Conservation (phyloP, 2,888 invertebrate species). For the Drosophila mettleri region DNA sequence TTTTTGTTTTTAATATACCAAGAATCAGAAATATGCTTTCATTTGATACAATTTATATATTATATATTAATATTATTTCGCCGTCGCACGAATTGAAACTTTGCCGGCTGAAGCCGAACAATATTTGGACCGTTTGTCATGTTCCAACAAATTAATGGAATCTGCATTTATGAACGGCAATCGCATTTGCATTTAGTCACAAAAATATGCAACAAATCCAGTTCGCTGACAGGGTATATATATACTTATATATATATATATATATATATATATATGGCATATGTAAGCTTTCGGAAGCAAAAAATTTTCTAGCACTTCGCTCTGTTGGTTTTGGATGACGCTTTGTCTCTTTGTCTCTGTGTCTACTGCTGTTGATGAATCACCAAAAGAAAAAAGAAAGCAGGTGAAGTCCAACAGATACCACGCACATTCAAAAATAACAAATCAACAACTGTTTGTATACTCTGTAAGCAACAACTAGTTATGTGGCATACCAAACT, state of each 20-base stretch:
- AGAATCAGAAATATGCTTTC: not conserved
- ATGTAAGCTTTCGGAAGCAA: slow-evolving; percentile 41
- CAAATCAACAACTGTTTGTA: slow-evolving; percentile 5
- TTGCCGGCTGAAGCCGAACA: slow-evolving; percentile 3
- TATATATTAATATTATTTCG: too few species aligned
- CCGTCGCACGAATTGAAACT: slow-evolving; percentile 14
- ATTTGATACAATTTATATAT: not conserved
- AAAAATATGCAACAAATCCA: slow-evolving; percentile 46
- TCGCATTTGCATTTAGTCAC: slow-evolving; percentile 31
- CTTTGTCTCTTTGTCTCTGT: slow-evolving; percentile 7
- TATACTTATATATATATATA: too few species aligned
- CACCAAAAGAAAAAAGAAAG: not conserved
- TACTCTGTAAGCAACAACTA: not conserved
- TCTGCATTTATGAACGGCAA: slow-evolving; percentile 29
- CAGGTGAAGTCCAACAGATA: not conserved
- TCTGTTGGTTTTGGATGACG: slow-evolving; percentile 7
- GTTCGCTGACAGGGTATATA: slow-evolving; percentile 5
- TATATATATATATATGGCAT: slow-evolving; percentile 18
- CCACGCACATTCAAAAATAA: not conserved
- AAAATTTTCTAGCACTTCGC: slow-evolving; percentile 44
- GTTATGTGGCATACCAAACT: not conserved
- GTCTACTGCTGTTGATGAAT: slow-evolving; percentile 33
- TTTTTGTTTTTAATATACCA: not conserved
- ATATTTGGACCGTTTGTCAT: slow-evolving; percentile 15
- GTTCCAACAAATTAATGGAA: slow-evolving; percentile 35